A percentile compares a stretch with the other conserved stretches of the same genome.
These are phyloP conservation scores for Falco novaeseelandiae DNA, from an alignment of 2,797 vertebrate species.

Conservation along the genomic window DNA sequence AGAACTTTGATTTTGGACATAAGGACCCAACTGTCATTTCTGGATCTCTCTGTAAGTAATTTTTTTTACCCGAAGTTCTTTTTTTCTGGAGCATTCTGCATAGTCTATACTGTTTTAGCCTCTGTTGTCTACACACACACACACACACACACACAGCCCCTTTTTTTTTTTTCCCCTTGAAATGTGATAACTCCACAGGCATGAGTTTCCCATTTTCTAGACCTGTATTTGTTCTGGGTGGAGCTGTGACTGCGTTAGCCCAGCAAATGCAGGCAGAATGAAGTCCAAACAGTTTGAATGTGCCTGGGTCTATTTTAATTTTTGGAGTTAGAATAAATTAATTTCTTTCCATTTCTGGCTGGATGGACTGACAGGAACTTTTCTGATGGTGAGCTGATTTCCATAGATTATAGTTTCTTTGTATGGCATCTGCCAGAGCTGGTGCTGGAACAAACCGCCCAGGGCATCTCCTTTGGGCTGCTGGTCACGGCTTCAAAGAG, in stretches of 20 bases:
- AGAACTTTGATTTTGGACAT: not conserved
- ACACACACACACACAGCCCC: too few relatives aligned
- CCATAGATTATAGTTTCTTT: not conserved
- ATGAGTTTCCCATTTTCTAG: not conserved
- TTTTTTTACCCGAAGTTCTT: not conserved
- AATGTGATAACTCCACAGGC: not conserved
- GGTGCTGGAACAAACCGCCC: fast-evolving
- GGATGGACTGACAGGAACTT: not conserved
- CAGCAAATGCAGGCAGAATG: not conserved
- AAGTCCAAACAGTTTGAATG: too few relatives aligned
- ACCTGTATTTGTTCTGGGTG: not conserved
- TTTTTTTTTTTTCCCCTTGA: not conserved
- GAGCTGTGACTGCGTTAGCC: not conserved
- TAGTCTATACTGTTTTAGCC: not conserved
- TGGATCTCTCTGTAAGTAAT: fast-evolving
- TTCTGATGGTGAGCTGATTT: too few relatives aligned
- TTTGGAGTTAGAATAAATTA: not conserved
- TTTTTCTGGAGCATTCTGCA: not conserved
- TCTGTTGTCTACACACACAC: too few relatives aligned
- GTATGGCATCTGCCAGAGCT: not conserved
- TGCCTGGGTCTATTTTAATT: not conserved
- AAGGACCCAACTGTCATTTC: not conserved
- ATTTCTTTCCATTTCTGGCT: not conserved
- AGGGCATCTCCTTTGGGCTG: not conserved
- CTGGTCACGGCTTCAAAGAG: not conserved